These are phyloP conservation scores for Linurgus olivaceus DNA, from an alignment of 2,797 vertebrate species.

Conservation along the genomic window DNA sequence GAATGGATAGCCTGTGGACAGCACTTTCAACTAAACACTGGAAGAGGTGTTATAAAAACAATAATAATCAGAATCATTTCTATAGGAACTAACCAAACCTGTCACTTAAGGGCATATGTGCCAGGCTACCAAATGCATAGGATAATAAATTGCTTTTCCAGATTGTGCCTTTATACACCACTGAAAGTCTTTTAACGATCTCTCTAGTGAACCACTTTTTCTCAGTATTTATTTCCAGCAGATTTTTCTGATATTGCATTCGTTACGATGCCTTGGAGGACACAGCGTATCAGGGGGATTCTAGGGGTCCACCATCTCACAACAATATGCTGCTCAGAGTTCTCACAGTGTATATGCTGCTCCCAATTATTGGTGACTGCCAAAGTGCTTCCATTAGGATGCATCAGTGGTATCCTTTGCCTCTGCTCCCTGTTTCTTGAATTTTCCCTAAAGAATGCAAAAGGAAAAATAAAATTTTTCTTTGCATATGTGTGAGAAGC, in stretches of 20 bases:
- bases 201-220: not conserved
- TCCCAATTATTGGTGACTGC: not conserved
- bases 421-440: not conserved
- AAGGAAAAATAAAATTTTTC: not conserved
- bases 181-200: not conserved
- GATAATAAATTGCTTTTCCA: not conserved
- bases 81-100: not conserved
- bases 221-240: not conserved
- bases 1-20: conserved; percentile 4
- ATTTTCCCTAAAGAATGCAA: not conserved
- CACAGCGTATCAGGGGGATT: not conserved
- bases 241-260: not conserved
- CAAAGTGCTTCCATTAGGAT: not conserved
- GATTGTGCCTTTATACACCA: not conserved
- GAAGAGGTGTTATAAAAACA: conserved; percentile 13
- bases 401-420: not conserved
- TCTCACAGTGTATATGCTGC: not conserved
- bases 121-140: not conserved
- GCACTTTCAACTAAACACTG: conserved; percentile 1
- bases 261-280: not conserved
- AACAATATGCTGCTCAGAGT: not conserved
- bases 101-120: not conserved
- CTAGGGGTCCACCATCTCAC: not conserved
- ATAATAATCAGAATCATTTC: conserved; percentile 2
- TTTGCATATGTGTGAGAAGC: not conserved